These are phyloP conservation scores for Phalloptychus januarius DNA, from an alignment of 2,797 vertebrate genomes.

Conservation along the genomic window DNA sequence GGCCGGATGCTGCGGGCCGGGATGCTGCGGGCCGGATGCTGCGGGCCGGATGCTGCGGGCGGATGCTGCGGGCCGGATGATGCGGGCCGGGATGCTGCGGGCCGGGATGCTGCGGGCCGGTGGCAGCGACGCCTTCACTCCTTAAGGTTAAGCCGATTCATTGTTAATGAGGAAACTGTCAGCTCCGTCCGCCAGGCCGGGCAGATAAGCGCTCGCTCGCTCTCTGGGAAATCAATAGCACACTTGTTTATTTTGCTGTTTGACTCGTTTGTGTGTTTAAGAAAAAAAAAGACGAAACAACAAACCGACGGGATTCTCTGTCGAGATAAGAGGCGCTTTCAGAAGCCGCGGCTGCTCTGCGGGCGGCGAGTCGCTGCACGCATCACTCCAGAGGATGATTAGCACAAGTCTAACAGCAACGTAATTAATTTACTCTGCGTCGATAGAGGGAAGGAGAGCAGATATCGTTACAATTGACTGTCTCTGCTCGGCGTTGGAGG, in stretches of 20 bases:
- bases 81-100: slow-evolving; percentile 32
- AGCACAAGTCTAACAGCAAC: slow-evolving; percentile 74
- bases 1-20: slow-evolving; percentile 36
- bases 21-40: no score
- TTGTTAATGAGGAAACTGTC: slow-evolving; percentile 89
- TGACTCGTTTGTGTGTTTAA: slow-evolving; percentile 88
- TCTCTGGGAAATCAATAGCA: slow-evolving; percentile 86
- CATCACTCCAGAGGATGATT: slow-evolving; percentile 80
- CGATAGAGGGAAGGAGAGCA: slow-evolving; percentile 65
- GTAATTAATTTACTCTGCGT: slow-evolving; percentile 79
- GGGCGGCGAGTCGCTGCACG: slow-evolving; percentile 52
- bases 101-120: no score
- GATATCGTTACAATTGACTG: slow-evolving; percentile 73
- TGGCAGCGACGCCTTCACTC: slow-evolving; percentile 47
- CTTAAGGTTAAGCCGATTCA: slow-evolving; percentile 89
- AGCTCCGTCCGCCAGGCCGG: slow-evolving; percentile 82
- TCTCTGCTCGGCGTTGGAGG: slow-evolving; percentile 54
- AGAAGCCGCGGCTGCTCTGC: slow-evolving; percentile 71
- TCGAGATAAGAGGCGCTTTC: slow-evolving; percentile 79
- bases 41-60: slow-evolving; percentile 31
- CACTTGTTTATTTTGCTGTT: slow-evolving; percentile 92
- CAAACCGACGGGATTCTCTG: slow-evolving; percentile 74
- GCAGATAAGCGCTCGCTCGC: slow-evolving; percentile 85
- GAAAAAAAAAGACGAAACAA: slow-evolving; percentile 61
- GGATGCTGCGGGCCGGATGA: no score